A percentile compares a stretch with the other conserved stretches of the same genome.
phyloP scores from a whole-genome alignment of 2,797 vertebrate species.

The Pygocentrus nattereri region DNA sequence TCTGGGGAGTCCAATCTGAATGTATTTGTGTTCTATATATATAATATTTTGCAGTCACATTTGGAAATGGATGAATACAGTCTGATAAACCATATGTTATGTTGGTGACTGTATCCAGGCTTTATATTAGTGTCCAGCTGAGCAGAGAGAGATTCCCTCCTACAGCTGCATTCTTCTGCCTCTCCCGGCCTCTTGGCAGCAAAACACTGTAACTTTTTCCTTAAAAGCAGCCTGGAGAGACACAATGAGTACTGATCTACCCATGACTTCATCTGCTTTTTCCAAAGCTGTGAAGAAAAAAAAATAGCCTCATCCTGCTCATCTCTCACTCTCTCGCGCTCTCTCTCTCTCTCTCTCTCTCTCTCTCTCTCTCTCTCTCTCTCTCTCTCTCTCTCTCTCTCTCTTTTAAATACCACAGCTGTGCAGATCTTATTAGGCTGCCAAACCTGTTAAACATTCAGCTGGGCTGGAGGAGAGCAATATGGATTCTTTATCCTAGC shows the following conservation, averaged over 20 bases:
- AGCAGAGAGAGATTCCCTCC: neutral
- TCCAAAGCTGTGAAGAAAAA: slow-evolving; percentile 65
- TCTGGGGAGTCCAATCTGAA: neutral
- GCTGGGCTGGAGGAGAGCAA: slow-evolving; percentile 19
- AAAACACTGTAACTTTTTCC: slow-evolving; percentile 29
- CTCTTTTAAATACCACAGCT: slow-evolving; percentile 51
- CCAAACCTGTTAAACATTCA: slow-evolving; percentile 32
- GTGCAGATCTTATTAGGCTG: slow-evolving; percentile 50
- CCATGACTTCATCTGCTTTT: slow-evolving; percentile 78
- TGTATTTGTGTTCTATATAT: neutral
- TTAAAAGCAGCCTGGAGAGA: slow-evolving; percentile 41
- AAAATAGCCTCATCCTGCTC: slow-evolving; percentile 21
- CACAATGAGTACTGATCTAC: slow-evolving; percentile 60
- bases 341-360: slow-evolving; percentile 6
- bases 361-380: slow-evolving; percentile 31
- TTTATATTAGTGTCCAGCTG: neutral
- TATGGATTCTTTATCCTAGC: slow-evolving; percentile 52
- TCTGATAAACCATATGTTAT: neutral
- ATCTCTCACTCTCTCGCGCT: slow-evolving; percentile 13
- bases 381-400: slow-evolving; percentile 25
- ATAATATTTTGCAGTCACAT: no score
- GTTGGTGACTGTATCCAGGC: neutral
- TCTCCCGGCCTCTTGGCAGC: slow-evolving; percentile 21
- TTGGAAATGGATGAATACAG: neutral
- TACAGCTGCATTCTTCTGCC: slow-evolving; percentile 8